These are phyloP conservation scores for Melanerpes formicivorus DNA, from an alignment of 2,113 vertebrate species.

Conservation along the genomic window DNA sequence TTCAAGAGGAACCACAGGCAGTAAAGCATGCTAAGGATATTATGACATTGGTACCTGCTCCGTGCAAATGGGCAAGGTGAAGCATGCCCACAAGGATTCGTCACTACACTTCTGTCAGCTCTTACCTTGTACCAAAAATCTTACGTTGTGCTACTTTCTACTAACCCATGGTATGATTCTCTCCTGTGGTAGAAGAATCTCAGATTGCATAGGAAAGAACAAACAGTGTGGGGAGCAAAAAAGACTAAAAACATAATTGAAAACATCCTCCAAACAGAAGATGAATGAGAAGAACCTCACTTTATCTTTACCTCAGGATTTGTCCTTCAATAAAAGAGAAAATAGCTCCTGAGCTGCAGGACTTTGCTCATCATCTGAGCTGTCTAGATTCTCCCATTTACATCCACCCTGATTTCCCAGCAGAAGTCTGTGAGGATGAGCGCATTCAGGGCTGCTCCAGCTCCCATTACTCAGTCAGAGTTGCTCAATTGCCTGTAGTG, in stretches of 20 bases:
- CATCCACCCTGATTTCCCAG: slow-evolving; percentile 5
- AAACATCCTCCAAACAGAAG: background rate
- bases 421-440: background rate
- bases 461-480: background rate
- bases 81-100: background rate
- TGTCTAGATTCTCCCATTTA: background rate
- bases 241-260: background rate
- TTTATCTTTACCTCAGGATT: background rate
- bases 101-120: background rate
- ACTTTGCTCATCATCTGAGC: background rate
- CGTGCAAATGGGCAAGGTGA: background rate
- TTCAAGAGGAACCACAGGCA: background rate
- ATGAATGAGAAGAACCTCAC: background rate
- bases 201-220: background rate
- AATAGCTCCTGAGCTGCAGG: background rate
- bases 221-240: background rate
- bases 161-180: background rate
- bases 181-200: background rate
- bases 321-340: background rate
- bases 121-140: background rate
- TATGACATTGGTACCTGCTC: background rate
- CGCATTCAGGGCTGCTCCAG: background rate
- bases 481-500: background rate
- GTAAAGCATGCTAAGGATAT: background rate
- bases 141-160: background rate